Evolutionary conservation across 2,888 invertebrate genomes (phyloP).

Genomic region (Phengaris alcon): DNA sequence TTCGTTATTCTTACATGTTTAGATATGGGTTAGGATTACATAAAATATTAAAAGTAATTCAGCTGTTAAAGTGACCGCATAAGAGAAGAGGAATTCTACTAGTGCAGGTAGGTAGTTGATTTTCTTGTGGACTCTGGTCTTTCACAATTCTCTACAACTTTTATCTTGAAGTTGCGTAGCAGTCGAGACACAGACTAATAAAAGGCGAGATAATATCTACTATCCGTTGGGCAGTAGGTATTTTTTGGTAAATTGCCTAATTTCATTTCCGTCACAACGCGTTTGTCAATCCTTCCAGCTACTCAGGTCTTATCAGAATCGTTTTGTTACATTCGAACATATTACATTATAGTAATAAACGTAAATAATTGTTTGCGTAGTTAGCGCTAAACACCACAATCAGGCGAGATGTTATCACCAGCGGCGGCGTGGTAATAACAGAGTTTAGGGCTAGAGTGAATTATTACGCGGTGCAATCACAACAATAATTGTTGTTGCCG

Average conservation of each 20-base stretch:
- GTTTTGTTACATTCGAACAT: constrained; percentile 29
- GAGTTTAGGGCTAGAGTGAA: constrained; percentile 75
- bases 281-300: neutral
- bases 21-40: neutral
- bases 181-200: too few relatives aligned
- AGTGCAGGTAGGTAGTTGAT: too few relatives aligned
- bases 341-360: constrained; percentile 34
- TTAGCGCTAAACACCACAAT: constrained; percentile 58
- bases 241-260: neutral
- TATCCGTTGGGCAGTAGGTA: too few relatives aligned
- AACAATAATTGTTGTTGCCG: constrained; percentile 28
- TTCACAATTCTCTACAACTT: too few relatives aligned
- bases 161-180: too few relatives aligned
- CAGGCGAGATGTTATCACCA: constrained; percentile 64
- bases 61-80: neutral
- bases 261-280: neutral
- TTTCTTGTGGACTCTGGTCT: too few relatives aligned
- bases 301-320: neutral
- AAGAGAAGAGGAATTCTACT: neutral
- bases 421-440: constrained; percentile 75
- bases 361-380: constrained; percentile 71
- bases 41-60: neutral
- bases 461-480: constrained; percentile 62
- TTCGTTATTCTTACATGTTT: neutral
- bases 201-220: too few relatives aligned